These are phyloP conservation scores for Melanocharis versteri DNA, from an alignment of 2,113 vertebrate species.

Conservation along the genomic window DNA sequence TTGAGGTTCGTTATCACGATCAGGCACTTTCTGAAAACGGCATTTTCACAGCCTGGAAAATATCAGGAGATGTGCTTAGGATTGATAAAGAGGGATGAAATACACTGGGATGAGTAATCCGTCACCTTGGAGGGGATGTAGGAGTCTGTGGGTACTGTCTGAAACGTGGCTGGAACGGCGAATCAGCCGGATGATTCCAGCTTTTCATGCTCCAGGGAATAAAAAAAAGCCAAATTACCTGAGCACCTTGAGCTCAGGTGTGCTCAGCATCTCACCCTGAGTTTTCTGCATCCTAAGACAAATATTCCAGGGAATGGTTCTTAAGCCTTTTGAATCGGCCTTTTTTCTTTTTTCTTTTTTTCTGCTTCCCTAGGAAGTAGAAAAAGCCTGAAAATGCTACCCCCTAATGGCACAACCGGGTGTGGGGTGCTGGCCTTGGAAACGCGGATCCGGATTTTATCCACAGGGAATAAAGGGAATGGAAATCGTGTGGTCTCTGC, in stretches of 20 bases:
- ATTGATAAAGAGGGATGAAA: not conserved
- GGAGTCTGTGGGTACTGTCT: not conserved
- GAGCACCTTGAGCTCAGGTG: not conserved
- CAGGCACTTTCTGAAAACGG: not conserved
- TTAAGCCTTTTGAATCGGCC: not conserved
- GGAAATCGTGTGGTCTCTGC: accelerated
- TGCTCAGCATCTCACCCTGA: not conserved
- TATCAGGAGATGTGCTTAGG: not conserved
- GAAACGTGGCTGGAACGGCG: not conserved
- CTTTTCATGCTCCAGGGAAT: not conserved
- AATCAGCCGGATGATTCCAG: not conserved
- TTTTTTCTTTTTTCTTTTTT: not conserved
- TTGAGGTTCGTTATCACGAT: not conserved
- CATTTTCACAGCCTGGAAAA: not conserved
- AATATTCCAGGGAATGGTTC: not conserved
- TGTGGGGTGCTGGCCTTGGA: not conserved
- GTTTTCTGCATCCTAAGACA: not conserved
- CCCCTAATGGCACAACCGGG: not conserved
- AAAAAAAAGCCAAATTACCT: not conserved
- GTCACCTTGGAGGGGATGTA: not conserved
- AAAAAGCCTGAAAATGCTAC: constrained; percentile 37
- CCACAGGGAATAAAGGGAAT: not conserved
- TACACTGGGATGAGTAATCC: not conserved
- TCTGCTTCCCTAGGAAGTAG: not conserved
- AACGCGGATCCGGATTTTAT: not conserved